Evolutionary conservation across 1,140 invertebrate genomes (phyloP).

Genomic region (Cydia amplana): DNA sequence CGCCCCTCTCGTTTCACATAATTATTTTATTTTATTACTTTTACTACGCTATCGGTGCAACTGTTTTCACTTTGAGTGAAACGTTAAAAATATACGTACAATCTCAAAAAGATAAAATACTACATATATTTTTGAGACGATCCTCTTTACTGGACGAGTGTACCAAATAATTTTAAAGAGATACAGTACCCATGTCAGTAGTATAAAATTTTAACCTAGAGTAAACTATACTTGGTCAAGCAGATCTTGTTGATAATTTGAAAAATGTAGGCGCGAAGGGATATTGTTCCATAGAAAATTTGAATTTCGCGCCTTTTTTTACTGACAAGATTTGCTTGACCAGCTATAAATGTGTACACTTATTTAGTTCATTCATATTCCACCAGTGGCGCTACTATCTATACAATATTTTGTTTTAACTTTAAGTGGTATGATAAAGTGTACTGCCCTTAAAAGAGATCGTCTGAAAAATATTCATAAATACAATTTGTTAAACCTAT

Average conservation of each 20-base stretch:
- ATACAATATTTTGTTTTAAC: background rate
- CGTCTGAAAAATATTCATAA: conserved; percentile 21
- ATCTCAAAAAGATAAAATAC: conserved; percentile 29
- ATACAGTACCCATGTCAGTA: background rate
- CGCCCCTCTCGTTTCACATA: conserved; percentile 18
- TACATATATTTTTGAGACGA: conserved; percentile 18
- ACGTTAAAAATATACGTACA: conserved; percentile 11
- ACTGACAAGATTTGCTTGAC: too few species aligned
- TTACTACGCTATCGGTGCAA: conserved; percentile 1
- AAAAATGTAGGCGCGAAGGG: too few species aligned
- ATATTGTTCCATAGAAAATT: too few species aligned
- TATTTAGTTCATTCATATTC: background rate
- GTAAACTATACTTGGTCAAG: too few species aligned
- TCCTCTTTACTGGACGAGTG: background rate
- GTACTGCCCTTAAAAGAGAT: conserved; percentile 12
- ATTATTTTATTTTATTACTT: conserved; percentile 1
- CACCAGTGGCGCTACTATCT: background rate
- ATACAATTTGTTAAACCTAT: conserved; percentile 12
- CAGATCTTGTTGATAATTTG: too few species aligned
- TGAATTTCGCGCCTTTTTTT: too few species aligned
- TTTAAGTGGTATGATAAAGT: background rate
- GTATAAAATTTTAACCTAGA: background rate
- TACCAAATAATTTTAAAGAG: background rate
- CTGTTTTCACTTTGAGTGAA: conserved; percentile 12
- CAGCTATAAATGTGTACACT: too few species aligned